Evolutionary conservation across 2,797 vertebrate genomes (phyloP).

Genomic region (Xiphorhynchus erythropygius): DNA sequence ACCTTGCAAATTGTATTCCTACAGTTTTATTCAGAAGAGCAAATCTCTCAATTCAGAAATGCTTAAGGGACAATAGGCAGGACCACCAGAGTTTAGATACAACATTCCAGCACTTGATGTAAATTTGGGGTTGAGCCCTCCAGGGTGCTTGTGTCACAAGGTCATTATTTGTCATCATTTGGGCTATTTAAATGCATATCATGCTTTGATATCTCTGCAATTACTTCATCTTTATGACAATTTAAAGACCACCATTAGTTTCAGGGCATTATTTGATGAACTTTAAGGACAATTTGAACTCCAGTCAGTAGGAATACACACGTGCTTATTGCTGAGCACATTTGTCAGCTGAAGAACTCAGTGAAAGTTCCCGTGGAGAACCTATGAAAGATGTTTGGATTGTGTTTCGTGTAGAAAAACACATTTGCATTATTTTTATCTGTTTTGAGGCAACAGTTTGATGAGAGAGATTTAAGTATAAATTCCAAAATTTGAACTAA

Average conservation of each 20-base stretch:
- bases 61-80: background rate
- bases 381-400: background rate
- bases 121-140: background rate
- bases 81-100: background rate
- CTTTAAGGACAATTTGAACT: background rate
- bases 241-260: background rate
- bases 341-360: background rate
- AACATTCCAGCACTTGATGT: background rate
- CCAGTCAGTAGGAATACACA: background rate
- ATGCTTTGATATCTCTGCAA: background rate
- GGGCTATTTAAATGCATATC: background rate
- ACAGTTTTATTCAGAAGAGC: background rate
- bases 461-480: background rate
- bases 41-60: background rate
- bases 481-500: background rate
- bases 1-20: background rate
- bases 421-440: background rate
- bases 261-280: background rate
- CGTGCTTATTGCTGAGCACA: background rate
- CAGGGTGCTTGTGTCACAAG: background rate
- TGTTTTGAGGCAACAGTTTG: background rate
- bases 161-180: background rate
- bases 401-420: background rate
- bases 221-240: background rate
- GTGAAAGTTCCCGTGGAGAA: background rate